These are phyloP conservation scores for Heterocephalus glaber DNA, from an alignment of 2,113 vertebrate species.

Conservation along the genomic window DNA sequence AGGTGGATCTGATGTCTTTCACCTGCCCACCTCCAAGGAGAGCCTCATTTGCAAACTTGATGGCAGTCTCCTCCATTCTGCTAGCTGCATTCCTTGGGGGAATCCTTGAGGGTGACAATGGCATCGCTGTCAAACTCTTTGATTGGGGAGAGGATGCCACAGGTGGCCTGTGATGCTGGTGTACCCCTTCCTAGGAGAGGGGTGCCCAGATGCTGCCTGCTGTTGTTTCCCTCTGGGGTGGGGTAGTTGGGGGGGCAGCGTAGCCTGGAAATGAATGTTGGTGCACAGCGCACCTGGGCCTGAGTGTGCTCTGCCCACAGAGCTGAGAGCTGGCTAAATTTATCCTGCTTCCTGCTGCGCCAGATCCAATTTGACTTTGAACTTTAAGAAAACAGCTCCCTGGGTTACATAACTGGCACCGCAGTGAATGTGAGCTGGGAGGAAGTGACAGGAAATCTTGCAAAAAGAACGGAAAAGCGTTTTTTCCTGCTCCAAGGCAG, in stretches of 20 bases:
- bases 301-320: neutral
- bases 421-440: neutral
- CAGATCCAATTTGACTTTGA: constrained; percentile 64
- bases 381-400: constrained; percentile 58
- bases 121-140: neutral
- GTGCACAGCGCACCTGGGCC: neutral
- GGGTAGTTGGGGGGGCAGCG: neutral
- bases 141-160: neutral
- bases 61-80: accelerated
- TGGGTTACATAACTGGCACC: neutral
- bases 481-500: neutral
- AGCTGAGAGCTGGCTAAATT: constrained; percentile 55
- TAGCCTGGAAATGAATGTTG: neutral
- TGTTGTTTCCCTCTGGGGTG: neutral
- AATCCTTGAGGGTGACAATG: accelerated
- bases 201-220: accelerated
- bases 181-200: accelerated
- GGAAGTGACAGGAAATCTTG: neutral
- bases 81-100: accelerated
- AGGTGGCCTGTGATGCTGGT: neutral
- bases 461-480: neutral
- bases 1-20: neutral
- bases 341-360: constrained; percentile 48
- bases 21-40: too few species aligned
- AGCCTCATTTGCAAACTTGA: neutral